Base-by-base conservation (phyloP, 2,888 invertebrate species). In the Machimus rusticus region DNA sequence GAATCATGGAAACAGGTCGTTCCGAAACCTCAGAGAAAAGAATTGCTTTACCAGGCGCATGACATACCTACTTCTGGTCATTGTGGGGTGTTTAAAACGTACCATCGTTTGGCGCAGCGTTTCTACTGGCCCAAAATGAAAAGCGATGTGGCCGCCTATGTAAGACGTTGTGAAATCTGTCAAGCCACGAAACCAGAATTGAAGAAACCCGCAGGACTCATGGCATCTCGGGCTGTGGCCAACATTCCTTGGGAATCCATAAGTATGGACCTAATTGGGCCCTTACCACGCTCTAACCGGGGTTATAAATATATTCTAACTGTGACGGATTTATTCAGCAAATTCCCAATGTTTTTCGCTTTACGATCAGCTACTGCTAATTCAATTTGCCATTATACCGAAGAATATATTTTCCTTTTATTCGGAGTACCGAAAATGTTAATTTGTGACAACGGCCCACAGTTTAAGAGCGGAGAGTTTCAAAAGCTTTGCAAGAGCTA, bases 271-370 rank as follows among this genome's bases (percentile, higher is more conserved):
- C 85, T 87, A 16, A 76, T 89, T 2, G 87, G 87, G 2, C 87
- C 88, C 12, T 55, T 89, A 6, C 87, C 87, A 2, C 28, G 81
- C 5, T 87, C 88, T 0, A 88, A 46, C 14, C 74, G 37, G 39
- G 87, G 87, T 0, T 84, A 74, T 37, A 23, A 37, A 0, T 87
- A 86, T 12, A 86, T 87, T 1, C 28, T 88, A 1, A 87, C 87
- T 2, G 87, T 87, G 3, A 86, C 77, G 0, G 87, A 86, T 8
- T 81, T 74, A n/a, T 88, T 88, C 14, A 57, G 87, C 0, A 88
- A 88, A 74, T 88, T 88, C n/a, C 74, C 87, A 3, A 43, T 87
- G 31, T 85, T 88, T 12, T 88, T 87, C 46, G 84, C 88, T 4
- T 14, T 88, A n/a, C 82, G 87, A 19, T 34, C 87, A 1, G 84